Evolutionary conservation across 1,140 invertebrate genomes (phyloP), one percentile per base, ranked within the genome.

Genomic region (Diuraphis noxia): DNA sequence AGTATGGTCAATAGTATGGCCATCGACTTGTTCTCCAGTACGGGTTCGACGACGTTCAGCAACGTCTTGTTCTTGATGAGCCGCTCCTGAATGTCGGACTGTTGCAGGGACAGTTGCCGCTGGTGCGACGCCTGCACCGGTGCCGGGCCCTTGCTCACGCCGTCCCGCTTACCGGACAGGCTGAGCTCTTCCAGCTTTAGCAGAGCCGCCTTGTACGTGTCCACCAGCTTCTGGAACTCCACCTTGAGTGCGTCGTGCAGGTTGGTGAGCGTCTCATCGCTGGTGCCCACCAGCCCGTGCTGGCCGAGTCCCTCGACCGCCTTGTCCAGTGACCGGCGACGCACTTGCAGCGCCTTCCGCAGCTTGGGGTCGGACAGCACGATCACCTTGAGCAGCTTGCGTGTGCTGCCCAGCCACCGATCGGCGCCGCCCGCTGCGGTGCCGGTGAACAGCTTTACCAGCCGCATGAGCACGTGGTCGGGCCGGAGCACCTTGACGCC

Each of bases 11-110:
- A 93, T 9, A 96, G 93, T 89, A 95, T 94, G 90, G 95, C 95
- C 88, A 96, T 93, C 25, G 94, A 95, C 91, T 95, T 94, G 92
- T 95, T 95, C 52, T 94, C 94, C 25, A 95, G 93, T 7, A 95
- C 94, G 19, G 95, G 95, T 93, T 98, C 97, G 82, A 98, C 94
- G 49, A 97, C 96, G 92, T 98, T 98, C 82, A 98, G 94, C 40
- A 98, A 94, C 0, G 97, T 97, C 94, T 98, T 98, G 94, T 98
- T 99, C 94, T 98, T 98, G 92, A 98, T 98, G 34, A 99, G 94
- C 9, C 98, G 94, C 92, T 97, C 96, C 94, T 99, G 97, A 36
- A 97, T 96, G 93, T 97, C 97, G 10, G 95, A 95, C 93, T 97
- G 96, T 77, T 96, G 96, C 41, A 98, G 95, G 79, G 97, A 97